These are phyloP conservation scores for Leucoraja erinaceus DNA, from an alignment of 2,113 vertebrate species.

Conservation along the genomic window DNA sequence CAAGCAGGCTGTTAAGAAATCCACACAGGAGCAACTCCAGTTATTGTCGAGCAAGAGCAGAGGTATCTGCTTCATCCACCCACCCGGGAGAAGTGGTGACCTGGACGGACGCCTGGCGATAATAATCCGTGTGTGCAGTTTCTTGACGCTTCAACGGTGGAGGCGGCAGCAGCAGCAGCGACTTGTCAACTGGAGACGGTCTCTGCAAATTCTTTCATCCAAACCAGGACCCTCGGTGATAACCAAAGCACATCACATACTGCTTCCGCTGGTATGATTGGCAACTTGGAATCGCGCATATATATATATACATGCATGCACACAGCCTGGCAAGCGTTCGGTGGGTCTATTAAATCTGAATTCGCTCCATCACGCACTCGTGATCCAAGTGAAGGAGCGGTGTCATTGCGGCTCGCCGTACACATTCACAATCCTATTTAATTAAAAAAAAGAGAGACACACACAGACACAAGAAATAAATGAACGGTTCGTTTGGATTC, in stretches of 20 bases:
- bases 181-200: slow-evolving; percentile 61
- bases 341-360: slow-evolving; percentile 43
- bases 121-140: slow-evolving; percentile 52
- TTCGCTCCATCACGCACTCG: slow-evolving; percentile 48
- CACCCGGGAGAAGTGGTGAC: not conserved
- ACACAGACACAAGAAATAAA: slow-evolving; percentile 19
- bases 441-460: slow-evolving; percentile 46
- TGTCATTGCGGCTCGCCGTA: slow-evolving; percentile 59
- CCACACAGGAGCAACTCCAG: slow-evolving; percentile 21
- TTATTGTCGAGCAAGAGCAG: not conserved
- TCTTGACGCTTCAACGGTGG: slow-evolving; percentile 51
- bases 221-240: slow-evolving; percentile 60
- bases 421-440: slow-evolving; percentile 59
- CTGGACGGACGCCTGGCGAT: slow-evolving; percentile 42
- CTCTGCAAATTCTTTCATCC: slow-evolving; percentile 63
- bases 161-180: slow-evolving; percentile 44
- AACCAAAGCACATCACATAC: slow-evolving; percentile 49
- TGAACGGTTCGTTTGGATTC: slow-evolving; percentile 21
- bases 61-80: not conserved
- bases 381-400: slow-evolving; percentile 51
- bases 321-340: slow-evolving; percentile 20
- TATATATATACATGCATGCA: not conserved
- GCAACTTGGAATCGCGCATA: slow-evolving; percentile 49
- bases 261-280: slow-evolving; percentile 52
- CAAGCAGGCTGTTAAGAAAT: slow-evolving; percentile 42